phyloP scores from a whole-genome alignment of 2,113 vertebrate genomes.

The Sinocyclocheilus anophthalmus region DNA sequence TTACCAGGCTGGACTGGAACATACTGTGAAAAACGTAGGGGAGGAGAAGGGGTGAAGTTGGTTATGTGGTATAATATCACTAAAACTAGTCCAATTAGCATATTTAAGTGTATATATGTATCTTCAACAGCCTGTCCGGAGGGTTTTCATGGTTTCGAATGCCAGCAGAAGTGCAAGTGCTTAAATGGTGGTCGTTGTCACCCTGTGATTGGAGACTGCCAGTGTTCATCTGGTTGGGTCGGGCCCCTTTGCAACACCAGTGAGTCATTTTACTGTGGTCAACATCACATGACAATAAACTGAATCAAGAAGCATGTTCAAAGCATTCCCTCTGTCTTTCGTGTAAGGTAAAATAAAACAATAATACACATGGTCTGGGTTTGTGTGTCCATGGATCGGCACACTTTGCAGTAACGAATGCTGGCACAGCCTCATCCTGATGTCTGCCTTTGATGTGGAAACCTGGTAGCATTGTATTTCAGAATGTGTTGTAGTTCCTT shows the following conservation, averaged over 20 bases:
- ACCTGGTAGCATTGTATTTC: slow-evolving; percentile 11
- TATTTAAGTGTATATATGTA: slow-evolving; percentile 3
- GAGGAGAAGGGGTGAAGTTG: not conserved
- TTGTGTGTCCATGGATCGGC: not conserved
- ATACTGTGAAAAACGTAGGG: slow-evolving; percentile 79
- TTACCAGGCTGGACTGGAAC: slow-evolving; percentile 80
- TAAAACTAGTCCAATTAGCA: not conserved
- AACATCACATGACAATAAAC: not conserved
- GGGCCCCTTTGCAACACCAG: slow-evolving; percentile 74
- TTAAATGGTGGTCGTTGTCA: slow-evolving; percentile 72
- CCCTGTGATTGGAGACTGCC: slow-evolving; percentile 68
- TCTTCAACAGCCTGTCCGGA: slow-evolving; percentile 75
- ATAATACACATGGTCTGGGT: slow-evolving; percentile 39
- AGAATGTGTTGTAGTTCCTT: not conserved
- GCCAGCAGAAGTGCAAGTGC: slow-evolving; percentile 72
- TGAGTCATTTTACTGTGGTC: slow-evolving; percentile 59
- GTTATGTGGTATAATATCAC: not conserved
- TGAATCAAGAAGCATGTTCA: not conserved
- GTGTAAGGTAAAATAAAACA: slow-evolving; percentile 6
- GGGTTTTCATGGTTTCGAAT: slow-evolving; percentile 81
- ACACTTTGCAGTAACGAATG: not conserved
- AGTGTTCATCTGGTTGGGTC: slow-evolving; percentile 71
- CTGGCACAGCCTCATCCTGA: not conserved
- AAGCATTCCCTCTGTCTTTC: not conserved
- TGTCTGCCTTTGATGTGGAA: slow-evolving; percentile 28